A percentile compares a stretch with the other conserved stretches of the same genome.
phyloP scores from a whole-genome alignment of 2,888 invertebrate species.

The Ferdinandea cuprea region DNA sequence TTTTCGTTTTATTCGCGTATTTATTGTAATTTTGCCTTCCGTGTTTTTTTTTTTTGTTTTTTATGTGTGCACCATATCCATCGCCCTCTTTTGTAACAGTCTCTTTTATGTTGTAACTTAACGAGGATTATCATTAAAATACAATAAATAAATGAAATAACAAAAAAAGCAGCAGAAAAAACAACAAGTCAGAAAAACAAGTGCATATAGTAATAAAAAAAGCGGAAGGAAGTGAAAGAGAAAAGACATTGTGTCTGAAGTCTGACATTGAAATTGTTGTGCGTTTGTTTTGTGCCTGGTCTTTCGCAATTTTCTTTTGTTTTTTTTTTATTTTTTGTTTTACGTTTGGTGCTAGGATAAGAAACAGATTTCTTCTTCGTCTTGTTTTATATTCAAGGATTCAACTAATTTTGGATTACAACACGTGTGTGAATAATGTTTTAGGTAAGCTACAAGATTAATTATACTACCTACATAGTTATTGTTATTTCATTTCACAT shows the following conservation, averaged over 20 bases:
- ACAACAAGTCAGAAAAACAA: slow-evolving; percentile 36
- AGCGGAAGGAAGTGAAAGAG: slow-evolving; percentile 69
- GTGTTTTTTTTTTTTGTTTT: slow-evolving; percentile 18
- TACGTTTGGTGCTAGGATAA: slow-evolving; percentile 43
- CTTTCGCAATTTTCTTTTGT: slow-evolving; percentile 54
- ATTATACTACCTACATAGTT: background rate
- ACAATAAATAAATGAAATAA: slow-evolving; percentile 52
- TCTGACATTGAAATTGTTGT: slow-evolving; percentile 72
- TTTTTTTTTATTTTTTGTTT: slow-evolving; percentile 10
- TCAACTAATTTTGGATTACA: slow-evolving; percentile 41
- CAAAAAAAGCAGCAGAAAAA: slow-evolving; percentile 22
- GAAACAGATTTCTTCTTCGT: background rate
- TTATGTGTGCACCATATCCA: slow-evolving; percentile 9
- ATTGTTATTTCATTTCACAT: background rate
- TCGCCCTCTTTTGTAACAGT: slow-evolving; percentile 51
- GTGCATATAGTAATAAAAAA: slow-evolving; percentile 50
- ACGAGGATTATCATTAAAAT: slow-evolving; percentile 69
- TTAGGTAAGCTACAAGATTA: slow-evolving; percentile 33
- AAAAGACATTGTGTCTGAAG: slow-evolving; percentile 52
- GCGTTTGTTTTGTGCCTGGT: slow-evolving; percentile 72
- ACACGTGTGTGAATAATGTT: slow-evolving; percentile 20
- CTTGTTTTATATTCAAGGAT: background rate
- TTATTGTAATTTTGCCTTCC: slow-evolving; percentile 50
- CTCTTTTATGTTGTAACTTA: slow-evolving; percentile 58
- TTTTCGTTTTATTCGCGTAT: slow-evolving; percentile 38